phyloP scores from a whole-genome alignment of 2,113 vertebrate genomes.

The Tragelaphus scriptus region DNA sequence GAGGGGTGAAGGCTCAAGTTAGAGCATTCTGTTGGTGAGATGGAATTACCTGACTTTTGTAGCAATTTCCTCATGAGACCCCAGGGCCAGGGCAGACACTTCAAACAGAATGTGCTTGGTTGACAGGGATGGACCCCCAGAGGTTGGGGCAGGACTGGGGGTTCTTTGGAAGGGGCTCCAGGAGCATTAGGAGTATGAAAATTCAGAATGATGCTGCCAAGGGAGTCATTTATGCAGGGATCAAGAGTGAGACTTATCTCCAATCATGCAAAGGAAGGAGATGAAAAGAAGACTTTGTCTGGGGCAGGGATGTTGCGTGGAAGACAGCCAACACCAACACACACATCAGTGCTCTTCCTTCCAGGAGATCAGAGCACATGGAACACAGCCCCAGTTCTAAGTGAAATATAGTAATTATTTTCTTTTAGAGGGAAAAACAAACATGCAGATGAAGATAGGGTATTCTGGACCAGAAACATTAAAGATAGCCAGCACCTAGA shows the following conservation, averaged over 20 bases:
- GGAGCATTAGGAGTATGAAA: not conserved
- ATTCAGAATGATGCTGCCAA: not conserved
- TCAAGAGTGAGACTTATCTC: not conserved
- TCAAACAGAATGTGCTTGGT: not conserved
- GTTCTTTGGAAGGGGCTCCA: not conserved
- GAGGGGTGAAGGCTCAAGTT: not conserved
- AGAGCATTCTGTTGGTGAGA: not conserved
- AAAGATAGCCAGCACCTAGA: not conserved
- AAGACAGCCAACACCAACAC: not conserved
- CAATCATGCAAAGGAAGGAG: not conserved
- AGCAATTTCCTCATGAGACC: not conserved
- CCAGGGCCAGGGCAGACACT: not conserved
- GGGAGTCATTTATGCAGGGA: not conserved
- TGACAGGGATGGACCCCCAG: not conserved
- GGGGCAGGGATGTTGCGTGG: not conserved
- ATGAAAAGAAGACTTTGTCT: conserved; percentile 15
- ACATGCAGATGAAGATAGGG: not conserved
- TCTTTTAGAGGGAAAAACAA: not conserved
- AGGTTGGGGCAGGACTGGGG: not conserved
- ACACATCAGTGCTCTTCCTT: not conserved
- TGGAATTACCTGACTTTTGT: not conserved
- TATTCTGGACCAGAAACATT: not conserved
- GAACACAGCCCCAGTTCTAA: not conserved
- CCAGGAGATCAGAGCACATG: not conserved
- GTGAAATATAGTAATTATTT: not conserved